These are phyloP conservation scores for Porites rus DNA, from an alignment of 92 coral and sea anemone species.

Conservation along the genomic window DNA sequence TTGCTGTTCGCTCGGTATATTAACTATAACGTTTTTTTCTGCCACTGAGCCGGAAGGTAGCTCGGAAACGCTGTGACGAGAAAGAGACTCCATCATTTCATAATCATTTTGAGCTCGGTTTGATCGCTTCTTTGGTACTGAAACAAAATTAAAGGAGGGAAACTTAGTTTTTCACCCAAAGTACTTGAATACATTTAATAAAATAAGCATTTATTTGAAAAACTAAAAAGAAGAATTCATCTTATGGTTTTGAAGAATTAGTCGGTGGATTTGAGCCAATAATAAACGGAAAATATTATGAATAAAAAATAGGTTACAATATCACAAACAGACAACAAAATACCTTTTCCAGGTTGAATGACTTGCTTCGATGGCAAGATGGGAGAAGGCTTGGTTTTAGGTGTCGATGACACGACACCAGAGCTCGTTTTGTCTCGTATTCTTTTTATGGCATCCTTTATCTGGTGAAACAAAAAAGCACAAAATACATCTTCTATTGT, in stretches of 20 bases:
- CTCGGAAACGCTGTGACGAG: neutral
- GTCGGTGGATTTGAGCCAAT: too few species aligned
- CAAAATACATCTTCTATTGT: too few species aligned
- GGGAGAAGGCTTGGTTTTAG: neutral
- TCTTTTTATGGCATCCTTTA: neutral
- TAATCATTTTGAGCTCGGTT: neutral
- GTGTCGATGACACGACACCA: neutral
- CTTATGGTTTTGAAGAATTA: too few species aligned
- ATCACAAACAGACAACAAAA: too few species aligned
- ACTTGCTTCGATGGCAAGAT: neutral
- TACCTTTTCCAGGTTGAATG: neutral
- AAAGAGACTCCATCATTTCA: neutral
- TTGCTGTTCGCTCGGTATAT: neutral
- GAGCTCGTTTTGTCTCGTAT: neutral
- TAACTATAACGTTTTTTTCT: too few species aligned
- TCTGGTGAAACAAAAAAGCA: neutral
- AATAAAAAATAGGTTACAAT: too few species aligned
- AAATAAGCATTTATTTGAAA: too few species aligned
- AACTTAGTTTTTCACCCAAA: too few species aligned
- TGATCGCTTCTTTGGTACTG: neutral
- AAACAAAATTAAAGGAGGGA: neutral
- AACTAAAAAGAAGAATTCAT: too few species aligned
- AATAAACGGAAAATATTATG: too few species aligned
- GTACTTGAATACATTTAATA: too few species aligned
- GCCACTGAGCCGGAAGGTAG: neutral